Evolutionary conservation across 2,113 vertebrate species (phyloP), one percentile per base, ranked within the genome.

Genomic region (Reinhardtius hippoglossoides): DNA sequence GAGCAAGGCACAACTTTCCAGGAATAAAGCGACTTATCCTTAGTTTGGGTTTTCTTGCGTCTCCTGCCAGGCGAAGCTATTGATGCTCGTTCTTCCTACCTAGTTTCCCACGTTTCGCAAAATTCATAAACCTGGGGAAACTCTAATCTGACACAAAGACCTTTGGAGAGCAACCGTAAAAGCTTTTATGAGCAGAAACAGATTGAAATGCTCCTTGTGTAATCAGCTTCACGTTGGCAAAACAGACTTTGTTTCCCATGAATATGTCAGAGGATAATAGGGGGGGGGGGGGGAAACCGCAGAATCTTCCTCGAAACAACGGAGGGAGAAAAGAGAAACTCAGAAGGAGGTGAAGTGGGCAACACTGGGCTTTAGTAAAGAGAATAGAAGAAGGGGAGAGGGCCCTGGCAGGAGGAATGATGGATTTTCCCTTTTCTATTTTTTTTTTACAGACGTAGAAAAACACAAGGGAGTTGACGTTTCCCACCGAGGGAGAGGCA

Each of bases 401-500:
- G 14, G 59, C 62, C 62, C 52, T 37, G 54, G 61, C 70, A 44
- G 40, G 14, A 81, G 55, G 71, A 74, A 67, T 52, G 20, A 67
- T 66, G 42, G 64, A 56, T 61, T 54, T 62, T 62, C 15, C 20
- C 3, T n/a, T 23, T 68, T 31, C 57, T 42, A 66, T 37, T 61
- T 42, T 73, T 42, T 73, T 72, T 57, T 44, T 59, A 68, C 2
- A 73, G 82, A 82, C 75, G 26, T 58, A 67, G 62, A 78, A 83
- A 82, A 78, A 75, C 74, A 65, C 74, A n/a, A 65, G 67, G 74
- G 80, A 80, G 67, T 55, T 59, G 83, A 42, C 9, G 58, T 40
- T 70, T 67, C 61, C 48, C 56, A 16, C 72, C 0, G 73, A 76
- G 87, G 82, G 78, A 61, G 81, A 61, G 63, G 86, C 84, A 90